Evolutionary conservation across 2,888 invertebrate species (phyloP), one percentile per base, ranked within the genome.

Genomic region (Conomelus anceps): DNA sequence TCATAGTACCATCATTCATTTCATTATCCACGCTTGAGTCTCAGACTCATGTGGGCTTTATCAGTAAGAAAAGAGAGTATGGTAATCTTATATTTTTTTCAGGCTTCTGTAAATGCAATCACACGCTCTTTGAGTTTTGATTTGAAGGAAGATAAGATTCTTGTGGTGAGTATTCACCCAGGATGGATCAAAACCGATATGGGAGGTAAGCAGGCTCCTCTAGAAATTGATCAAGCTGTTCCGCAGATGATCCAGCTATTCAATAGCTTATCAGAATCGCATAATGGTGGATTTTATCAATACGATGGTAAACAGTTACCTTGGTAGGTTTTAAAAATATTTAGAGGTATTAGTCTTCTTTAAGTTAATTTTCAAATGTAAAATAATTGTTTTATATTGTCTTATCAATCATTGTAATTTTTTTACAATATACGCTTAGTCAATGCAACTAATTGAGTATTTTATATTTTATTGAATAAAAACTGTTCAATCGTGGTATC

Each of bases 101-200:
- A 98, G 97, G 95, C 96, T 89, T 98, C 97, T 1, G 93, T 98
- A 63, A 98, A 98, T 94, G 97, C 97, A 92, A 96, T 97, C 0
- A 97, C 98, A 0, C 96, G 96, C 92, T 97, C 97, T 0, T 95
- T 98, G 95, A 96, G 97, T 92, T 93, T 96, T 7, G 98, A 98
- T 93, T 94, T 98, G 90, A 96, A 95, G 92, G 94, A 95, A 84
- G 95, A 96, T 91, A 95, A 96, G 86, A 97, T 98, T 91, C 92
- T 98, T 22, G 97, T 96, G 0, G 94, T 96, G 0, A 94, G 92
- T 89, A 93, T 98, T 90, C 98, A 98, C 93, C 98, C 98, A 0
- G 98, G 98, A 1, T 98, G 98, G 98, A 98, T 98, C 9, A 95
- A 96, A 92, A 98, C 98, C 0, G 96, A 96, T 91, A 96, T 98